A percentile compares a stretch with the other conserved stretches of the same genome.
Evolutionary conservation across 2,888 invertebrate genomes (phyloP).

Genomic region (Camptogramma bilineatum): DNA sequence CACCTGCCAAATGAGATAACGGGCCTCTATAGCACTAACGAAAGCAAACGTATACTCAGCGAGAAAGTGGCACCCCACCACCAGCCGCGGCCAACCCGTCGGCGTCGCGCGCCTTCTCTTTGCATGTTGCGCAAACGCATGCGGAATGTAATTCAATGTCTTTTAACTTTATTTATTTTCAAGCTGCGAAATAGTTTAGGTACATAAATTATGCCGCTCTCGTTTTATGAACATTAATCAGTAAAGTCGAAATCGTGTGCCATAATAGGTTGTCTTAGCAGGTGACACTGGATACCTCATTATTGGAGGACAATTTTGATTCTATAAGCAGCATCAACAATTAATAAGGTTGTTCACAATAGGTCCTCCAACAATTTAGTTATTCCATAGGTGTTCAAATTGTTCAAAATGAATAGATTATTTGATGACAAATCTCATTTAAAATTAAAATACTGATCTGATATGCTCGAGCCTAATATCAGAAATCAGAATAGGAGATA

Average conservation of each 20-base stretch:
- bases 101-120: constrained; percentile 69
- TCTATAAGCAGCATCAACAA: constrained; percentile 50
- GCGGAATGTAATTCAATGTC: constrained; percentile 64
- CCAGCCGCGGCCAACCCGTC: constrained; percentile 37
- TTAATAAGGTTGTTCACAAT: constrained; percentile 44
- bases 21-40: constrained; percentile 73
- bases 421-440: constrained; percentile 18
- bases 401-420: constrained; percentile 14
- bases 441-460: constrained; percentile 22
- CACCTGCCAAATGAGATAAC: constrained; percentile 84
- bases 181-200: constrained; percentile 26
- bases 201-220: constrained; percentile 33
- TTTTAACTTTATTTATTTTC: constrained; percentile 47
- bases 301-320: constrained; percentile 58
- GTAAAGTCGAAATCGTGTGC: constrained; percentile 15
- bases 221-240: constrained; percentile 40
- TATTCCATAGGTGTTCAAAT: constrained; percentile 19
- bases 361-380: constrained; percentile 28
- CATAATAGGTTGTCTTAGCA: neutral
- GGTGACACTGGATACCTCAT: constrained; percentile 54
- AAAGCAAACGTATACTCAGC: constrained; percentile 80
- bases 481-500: constrained; percentile 23
- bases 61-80: constrained; percentile 76
- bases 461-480: constrained; percentile 17
- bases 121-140: constrained; percentile 78